Evolutionary conservation across 2,113 vertebrate species (phyloP), one percentile per base, ranked within the genome.

Genomic region (Rissa tridactyla): DNA sequence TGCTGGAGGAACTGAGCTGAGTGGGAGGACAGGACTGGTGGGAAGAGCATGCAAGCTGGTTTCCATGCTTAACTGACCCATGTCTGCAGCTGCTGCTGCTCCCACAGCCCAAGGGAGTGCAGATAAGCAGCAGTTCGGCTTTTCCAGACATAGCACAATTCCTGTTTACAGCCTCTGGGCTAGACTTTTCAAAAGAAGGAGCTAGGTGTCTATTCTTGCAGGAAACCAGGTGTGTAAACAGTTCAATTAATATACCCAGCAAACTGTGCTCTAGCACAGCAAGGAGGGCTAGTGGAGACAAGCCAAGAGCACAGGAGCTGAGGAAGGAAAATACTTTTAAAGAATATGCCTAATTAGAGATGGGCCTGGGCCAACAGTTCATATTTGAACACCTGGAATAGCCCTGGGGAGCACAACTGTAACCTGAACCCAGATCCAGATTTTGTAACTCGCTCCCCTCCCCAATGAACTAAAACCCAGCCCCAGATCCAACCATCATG

Each of bases 211-310:
- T 97, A 88, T 95, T 97, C 97, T 95, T 97, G 92, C 91, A 95
- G 94, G 97, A 97, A 97, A 73, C 91, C 97, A 97, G 97, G 94
- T 97, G 96, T 95, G 91, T 94, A 97, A 95, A 97, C 94, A 95
- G 91, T 91, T 92, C 95, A 94, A 95, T 94, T 97, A 95, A 96
- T 94, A 85, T 60, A 85, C 19, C 82, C 75, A 97, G 94, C 55
- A 92, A 94, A 91, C 86, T 18, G 7, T 51, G 66, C 84, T 95
- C 58, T 85, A 95, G 78, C 16, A 6, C 86, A 92, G 86, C 89
- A 91, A 34, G 79, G 78, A 91, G 51, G 82, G 86, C 95, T 86
- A 95, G 94, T 95, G 94, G 93, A 94, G 91, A 91, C 95, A 96
- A 95, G 96, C 92, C 95, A 97, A 96, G 82, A 73, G 62, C 66